These are phyloP conservation scores for Parapsyche elsis DNA, from an alignment of 1,140 invertebrate species.

Conservation along the genomic window DNA sequence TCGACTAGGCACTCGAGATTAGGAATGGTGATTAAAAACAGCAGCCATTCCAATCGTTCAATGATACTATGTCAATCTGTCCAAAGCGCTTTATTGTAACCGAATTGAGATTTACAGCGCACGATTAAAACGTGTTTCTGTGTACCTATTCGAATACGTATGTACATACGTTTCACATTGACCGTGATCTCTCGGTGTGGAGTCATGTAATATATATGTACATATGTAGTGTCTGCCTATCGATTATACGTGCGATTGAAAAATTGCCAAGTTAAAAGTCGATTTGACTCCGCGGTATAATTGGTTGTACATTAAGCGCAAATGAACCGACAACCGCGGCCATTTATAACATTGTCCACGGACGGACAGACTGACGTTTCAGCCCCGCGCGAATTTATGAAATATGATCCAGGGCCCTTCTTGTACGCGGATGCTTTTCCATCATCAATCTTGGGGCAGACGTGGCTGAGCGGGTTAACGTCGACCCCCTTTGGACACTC, in stretches of 20 bases:
- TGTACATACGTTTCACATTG: no score
- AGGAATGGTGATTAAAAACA: neutral
- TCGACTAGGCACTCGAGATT: slow-evolving; percentile 8
- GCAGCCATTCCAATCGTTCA: neutral
- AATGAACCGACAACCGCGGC: slow-evolving; percentile 7
- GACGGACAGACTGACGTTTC: slow-evolving; percentile 6
- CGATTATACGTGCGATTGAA: no score
- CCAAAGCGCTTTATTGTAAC: no score
- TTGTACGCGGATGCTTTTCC: neutral
- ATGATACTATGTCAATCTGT: no score
- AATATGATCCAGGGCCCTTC: neutral
- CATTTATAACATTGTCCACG: slow-evolving; percentile 12
- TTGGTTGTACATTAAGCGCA: slow-evolving; percentile 11
- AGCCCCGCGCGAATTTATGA: slow-evolving; percentile 12
- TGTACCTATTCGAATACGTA: no score
- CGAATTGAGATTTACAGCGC: no score
- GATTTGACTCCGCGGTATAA: neutral
- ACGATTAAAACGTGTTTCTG: no score
- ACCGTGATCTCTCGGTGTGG: no score
- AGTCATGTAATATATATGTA: no score
- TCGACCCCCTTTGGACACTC: neutral
- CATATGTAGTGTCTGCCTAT: no score
- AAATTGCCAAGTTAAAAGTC: neutral
- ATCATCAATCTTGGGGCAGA: slow-evolving; percentile 12
- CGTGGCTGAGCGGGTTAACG: slow-evolving; percentile 8